Evolutionary conservation across 2,797 vertebrate genomes (phyloP).

Genomic region (Epinephelus coioides): DNA sequence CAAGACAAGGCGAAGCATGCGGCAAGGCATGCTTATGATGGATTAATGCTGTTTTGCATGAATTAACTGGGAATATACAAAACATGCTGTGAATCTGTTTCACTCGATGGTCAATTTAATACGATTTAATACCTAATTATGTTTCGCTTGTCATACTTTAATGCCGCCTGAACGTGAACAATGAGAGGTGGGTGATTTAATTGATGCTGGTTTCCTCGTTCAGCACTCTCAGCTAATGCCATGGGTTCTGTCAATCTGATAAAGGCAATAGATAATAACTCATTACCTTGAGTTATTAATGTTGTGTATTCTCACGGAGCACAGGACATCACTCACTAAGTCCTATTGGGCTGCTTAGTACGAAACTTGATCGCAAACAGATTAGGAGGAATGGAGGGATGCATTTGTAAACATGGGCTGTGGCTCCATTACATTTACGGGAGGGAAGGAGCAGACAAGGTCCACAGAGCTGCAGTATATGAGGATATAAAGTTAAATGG

Average conservation of each 20-base stretch:
- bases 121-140: slow-evolving; percentile 83
- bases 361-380: slow-evolving; percentile 50
- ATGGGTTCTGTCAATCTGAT: slow-evolving; percentile 63
- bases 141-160: slow-evolving; percentile 78
- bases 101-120: slow-evolving; percentile 81
- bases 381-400: slow-evolving; percentile 35
- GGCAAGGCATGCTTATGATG: slow-evolving; percentile 59
- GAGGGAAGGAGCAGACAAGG: neutral
- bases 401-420: slow-evolving; percentile 47
- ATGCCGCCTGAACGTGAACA: slow-evolving; percentile 67
- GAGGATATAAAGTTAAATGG: slow-evolving; percentile 60
- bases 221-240: slow-evolving; percentile 45
- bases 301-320: slow-evolving; percentile 33
- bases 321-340: slow-evolving; percentile 20
- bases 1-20: slow-evolving; percentile 35
- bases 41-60: slow-evolving; percentile 79
- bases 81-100: slow-evolving; percentile 78
- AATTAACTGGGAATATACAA: slow-evolving; percentile 76
- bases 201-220: slow-evolving; percentile 60
- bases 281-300: slow-evolving; percentile 70
- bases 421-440: slow-evolving; percentile 21
- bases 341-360: slow-evolving; percentile 27
- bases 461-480: slow-evolving; percentile 31
- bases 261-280: slow-evolving; percentile 70
- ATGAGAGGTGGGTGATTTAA: slow-evolving; percentile 71